These are phyloP conservation scores for Trematomus loennbergii DNA, from an alignment of 2,113 vertebrate species.

Conservation along the genomic window DNA sequence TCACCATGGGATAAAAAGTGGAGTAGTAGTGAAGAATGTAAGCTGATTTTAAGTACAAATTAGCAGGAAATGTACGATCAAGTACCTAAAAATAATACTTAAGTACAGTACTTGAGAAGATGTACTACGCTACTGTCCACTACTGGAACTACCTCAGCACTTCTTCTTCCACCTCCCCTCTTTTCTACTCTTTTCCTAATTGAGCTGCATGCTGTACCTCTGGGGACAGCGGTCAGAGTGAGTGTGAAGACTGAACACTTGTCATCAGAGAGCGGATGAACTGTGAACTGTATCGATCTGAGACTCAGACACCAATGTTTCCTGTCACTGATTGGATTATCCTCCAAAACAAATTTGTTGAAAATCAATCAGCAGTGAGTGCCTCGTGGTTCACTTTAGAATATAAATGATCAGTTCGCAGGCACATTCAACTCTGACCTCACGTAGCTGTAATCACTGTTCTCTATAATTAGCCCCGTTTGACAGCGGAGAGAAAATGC, in stretches of 20 bases:
- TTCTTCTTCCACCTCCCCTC: no score
- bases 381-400: background rate
- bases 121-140: no score
- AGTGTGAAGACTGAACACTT: background rate
- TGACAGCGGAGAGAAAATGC: constrained; percentile 42
- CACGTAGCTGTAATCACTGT: constrained; percentile 37
- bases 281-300: constrained; percentile 63
- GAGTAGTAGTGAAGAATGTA: no score
- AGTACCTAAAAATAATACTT: no score
- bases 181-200: no score
- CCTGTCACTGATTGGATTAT: constrained; percentile 46
- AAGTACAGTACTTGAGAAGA: no score
- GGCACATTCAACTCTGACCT: constrained; percentile 50
- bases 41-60: no score
- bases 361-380: constrained; percentile 40
- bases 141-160: no score
- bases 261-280: constrained; percentile 17
- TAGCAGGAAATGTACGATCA: no score
- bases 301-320: constrained; percentile 22
- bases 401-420: constrained; percentile 10
- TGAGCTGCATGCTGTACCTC: background rate
- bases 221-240: background rate
- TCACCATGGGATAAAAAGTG: no score
- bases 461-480: constrained; percentile 60
- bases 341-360: constrained; percentile 47